Evolutionary conservation across 2,113 vertebrate species (phyloP).

Genomic region (Percopsis transmontana): DNA sequence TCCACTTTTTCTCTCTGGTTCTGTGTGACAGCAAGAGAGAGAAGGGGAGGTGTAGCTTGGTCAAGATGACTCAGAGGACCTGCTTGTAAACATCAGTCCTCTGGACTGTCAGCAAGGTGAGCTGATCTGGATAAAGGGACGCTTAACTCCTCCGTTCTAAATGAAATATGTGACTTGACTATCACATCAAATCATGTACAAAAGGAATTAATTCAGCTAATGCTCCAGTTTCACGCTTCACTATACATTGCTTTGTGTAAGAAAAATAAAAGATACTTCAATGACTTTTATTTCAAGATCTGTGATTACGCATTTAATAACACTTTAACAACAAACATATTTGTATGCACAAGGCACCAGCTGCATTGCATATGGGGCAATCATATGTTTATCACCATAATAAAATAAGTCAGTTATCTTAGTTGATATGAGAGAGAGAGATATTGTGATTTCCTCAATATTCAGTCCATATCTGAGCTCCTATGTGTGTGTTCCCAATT

Average conservation of each 20-base stretch:
- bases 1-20: constrained; percentile 55
- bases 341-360: constrained; percentile 25
- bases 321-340: constrained; percentile 1
- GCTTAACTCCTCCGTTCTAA: constrained; percentile 29
- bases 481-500: constrained; percentile 20
- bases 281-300: neutral
- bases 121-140: neutral
- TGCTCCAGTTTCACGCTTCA: constrained; percentile 31
- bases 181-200: constrained; percentile 40
- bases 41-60: constrained; percentile 5
- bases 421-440: constrained; percentile 37
- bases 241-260: neutral
- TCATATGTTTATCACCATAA: constrained; percentile 52
- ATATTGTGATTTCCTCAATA: constrained; percentile 28
- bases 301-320: neutral
- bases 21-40: neutral
- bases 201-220: constrained; percentile 3
- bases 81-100: constrained; percentile 38
- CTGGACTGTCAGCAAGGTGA: constrained; percentile 40
- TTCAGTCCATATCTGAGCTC: constrained; percentile 28
- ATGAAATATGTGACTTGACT: constrained; percentile 12
- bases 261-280: neutral
- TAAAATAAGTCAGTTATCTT: constrained; percentile 45
- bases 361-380: constrained; percentile 42
- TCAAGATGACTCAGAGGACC: constrained; percentile 60